phyloP scores from a whole-genome alignment of 2,888 invertebrate genomes.

The Argyra leucocephala region DNA sequence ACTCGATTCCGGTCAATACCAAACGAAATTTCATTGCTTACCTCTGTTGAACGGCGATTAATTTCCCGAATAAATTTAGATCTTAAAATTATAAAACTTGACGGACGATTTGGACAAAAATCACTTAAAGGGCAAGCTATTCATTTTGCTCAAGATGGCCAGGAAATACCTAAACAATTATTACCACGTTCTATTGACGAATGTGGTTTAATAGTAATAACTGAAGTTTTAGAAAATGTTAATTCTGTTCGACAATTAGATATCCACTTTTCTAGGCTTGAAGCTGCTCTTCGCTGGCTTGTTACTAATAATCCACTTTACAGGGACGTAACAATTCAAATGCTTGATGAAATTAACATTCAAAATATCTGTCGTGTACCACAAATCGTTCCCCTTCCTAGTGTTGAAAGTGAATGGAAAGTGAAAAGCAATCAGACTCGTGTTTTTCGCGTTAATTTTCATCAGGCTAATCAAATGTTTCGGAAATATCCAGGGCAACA shows the following conservation, averaged over 20 bases:
- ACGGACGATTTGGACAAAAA: constrained; percentile 22
- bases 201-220: background rate
- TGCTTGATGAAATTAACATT: background rate
- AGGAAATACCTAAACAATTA: constrained; percentile 13
- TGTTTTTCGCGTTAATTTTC: background rate
- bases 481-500: background rate
- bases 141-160: constrained; percentile 21
- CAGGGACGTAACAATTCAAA: constrained; percentile 15
- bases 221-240: background rate
- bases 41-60: constrained; percentile 18
- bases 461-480: background rate
- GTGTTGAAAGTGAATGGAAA: background rate
- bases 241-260: background rate
- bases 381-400: background rate
- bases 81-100: constrained; percentile 22
- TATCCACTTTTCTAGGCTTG: constrained; percentile 15
- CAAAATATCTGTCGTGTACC: background rate
- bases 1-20: constrained; percentile 21
- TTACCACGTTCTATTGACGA: background rate
- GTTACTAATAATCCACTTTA: constrained; percentile 19
- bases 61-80: constrained; percentile 19
- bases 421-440: background rate
- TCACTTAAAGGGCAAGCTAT: constrained; percentile 22
- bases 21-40: constrained; percentile 13
- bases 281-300: background rate